A percentile compares a stretch with the other conserved stretches of the same genome.
These are phyloP conservation scores for Melitaea cinxia DNA, from an alignment of 1,140 invertebrate genomes.

Conservation along the genomic window DNA sequence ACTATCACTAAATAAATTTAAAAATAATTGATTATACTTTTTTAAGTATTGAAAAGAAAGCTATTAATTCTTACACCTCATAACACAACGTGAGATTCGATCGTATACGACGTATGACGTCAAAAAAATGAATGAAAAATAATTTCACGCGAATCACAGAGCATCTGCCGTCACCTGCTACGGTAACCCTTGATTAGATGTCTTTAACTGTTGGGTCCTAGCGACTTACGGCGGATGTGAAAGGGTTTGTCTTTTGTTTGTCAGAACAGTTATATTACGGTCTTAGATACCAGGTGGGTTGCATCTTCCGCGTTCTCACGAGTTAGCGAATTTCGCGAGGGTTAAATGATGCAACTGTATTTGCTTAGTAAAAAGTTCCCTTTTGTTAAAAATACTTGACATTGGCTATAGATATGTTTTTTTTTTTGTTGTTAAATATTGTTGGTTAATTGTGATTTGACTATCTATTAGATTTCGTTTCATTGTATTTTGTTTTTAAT, in stretches of 20 bases:
- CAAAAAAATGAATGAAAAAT: constrained; percentile 54
- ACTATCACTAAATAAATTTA: not conserved
- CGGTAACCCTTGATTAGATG: constrained; percentile 36
- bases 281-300: constrained; percentile 58
- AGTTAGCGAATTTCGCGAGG: constrained; percentile 55
- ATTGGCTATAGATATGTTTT: not conserved
- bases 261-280: constrained; percentile 68
- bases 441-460: not conserved
- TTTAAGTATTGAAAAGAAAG: constrained; percentile 47
- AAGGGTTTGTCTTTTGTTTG: constrained; percentile 64
- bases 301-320: constrained; percentile 70
- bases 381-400: constrained; percentile 1
- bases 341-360: constrained; percentile 62
- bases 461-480: not conserved
- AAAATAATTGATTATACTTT: constrained; percentile 11
- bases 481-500: too few species aligned
- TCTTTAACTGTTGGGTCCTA: constrained; percentile 40
- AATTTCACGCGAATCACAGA: constrained; percentile 74
- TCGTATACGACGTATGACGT: constrained; percentile 48
- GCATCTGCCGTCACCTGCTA: constrained; percentile 72
- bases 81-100: constrained; percentile 60
- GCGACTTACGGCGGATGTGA: constrained; percentile 57
- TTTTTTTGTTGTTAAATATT: not conserved
- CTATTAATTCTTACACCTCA: constrained; percentile 75
- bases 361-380: constrained; percentile 38